Evolutionary conservation across 1,140 invertebrate genomes (phyloP).

Genomic region (Ceratina australensis): DNA sequence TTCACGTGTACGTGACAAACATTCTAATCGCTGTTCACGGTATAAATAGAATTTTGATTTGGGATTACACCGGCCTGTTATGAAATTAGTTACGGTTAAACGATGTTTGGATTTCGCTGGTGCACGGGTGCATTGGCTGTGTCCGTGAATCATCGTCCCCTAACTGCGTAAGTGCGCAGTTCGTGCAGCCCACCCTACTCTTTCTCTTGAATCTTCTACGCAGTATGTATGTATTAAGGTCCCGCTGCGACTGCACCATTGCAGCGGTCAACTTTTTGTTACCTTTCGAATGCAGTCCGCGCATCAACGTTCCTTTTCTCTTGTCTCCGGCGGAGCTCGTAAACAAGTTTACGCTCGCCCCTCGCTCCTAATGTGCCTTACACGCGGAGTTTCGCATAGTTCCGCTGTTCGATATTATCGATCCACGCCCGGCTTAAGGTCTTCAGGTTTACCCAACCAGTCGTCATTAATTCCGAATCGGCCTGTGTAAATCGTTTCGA

Average conservation of each 20-base stretch:
- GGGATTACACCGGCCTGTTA: not conserved
- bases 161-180: slow-evolving; percentile 47
- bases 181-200: slow-evolving; percentile 9
- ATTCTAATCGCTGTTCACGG: too few relatives aligned
- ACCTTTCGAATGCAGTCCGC: not conserved
- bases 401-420: not conserved
- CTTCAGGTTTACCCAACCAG: too few relatives aligned
- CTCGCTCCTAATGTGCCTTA: not conserved
- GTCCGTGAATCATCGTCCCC: slow-evolving; percentile 45
- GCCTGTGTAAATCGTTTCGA: slow-evolving; percentile 8
- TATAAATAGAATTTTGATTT: too few relatives aligned
- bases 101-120: slow-evolving; percentile 10
- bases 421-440: not conserved
- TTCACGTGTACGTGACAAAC: too few relatives aligned
- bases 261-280: slow-evolving; percentile 16
- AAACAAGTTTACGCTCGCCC: slow-evolving; percentile 24
- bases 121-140: slow-evolving; percentile 21
- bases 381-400: not conserved
- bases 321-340: not conserved
- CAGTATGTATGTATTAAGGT: slow-evolving; percentile 37
- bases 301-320: not conserved
- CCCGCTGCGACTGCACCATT: slow-evolving; percentile 29
- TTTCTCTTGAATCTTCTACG: slow-evolving; percentile 38
- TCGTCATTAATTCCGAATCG: not conserved
- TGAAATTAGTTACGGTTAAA: not conserved